These are phyloP conservation scores for Sebastes steindachneri DNA, from an alignment of 2,797 vertebrate species.

Conservation along the genomic window DNA sequence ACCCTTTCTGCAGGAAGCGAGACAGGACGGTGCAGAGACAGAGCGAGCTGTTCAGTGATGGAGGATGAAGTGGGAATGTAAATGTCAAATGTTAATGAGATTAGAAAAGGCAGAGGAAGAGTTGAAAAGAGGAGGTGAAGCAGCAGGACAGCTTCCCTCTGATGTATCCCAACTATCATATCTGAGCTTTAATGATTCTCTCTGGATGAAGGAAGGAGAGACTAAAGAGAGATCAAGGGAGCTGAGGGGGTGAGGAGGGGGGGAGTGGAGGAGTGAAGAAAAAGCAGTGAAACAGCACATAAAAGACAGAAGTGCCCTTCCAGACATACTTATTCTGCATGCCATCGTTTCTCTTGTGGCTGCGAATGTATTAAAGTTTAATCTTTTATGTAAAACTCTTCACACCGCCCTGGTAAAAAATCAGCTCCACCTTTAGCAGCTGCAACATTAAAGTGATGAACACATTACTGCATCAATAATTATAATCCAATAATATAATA, in stretches of 20 bases:
- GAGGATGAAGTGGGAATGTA: slow-evolving; percentile 47
- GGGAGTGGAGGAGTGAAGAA: slow-evolving; percentile 11
- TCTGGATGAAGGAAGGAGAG: slow-evolving; percentile 57
- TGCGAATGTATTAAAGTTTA: slow-evolving; percentile 34
- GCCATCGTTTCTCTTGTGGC: slow-evolving; percentile 2
- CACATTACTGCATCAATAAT: not conserved
- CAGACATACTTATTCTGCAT: slow-evolving; percentile 21
- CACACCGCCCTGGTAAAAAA: not conserved
- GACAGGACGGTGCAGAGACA: not conserved
- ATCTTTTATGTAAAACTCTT: slow-evolving; percentile 18
- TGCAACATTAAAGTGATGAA: not conserved
- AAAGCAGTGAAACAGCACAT: slow-evolving; percentile 40
- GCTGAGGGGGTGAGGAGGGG: slow-evolving; percentile 23
- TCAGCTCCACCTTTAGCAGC: not conserved
- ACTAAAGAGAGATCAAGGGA: slow-evolving; percentile 68
- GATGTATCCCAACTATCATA: slow-evolving; percentile 58
- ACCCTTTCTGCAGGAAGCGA: not conserved
- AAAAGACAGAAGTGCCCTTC: slow-evolving; percentile 30
- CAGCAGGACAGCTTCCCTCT: slow-evolving; percentile 57
- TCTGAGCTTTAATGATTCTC: slow-evolving; percentile 72
- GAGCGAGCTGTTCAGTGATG: not conserved
- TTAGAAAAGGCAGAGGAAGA: slow-evolving; percentile 50
- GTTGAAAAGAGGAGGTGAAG: slow-evolving; percentile 62
- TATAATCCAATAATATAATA: not conserved
- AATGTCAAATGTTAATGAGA: slow-evolving; percentile 72